phyloP scores from a whole-genome alignment of 2,797 vertebrate species.

The Poeciliopsis paucimaculata region DNA sequence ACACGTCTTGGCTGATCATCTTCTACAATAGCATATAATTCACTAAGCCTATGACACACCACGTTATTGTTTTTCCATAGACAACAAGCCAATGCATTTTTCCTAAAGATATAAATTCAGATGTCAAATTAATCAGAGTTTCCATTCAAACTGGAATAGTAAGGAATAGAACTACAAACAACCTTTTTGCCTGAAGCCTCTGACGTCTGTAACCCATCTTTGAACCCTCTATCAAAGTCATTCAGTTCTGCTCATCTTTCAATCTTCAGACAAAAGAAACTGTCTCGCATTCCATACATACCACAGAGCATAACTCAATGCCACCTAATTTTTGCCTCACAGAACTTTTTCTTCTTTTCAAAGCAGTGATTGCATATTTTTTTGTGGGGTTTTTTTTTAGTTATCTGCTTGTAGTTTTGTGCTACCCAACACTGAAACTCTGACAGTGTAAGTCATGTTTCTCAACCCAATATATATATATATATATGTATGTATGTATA shows the following conservation, averaged over 20 bases:
- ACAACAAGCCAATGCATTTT: background rate
- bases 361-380: background rate
- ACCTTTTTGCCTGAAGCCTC: background rate
- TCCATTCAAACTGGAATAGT: background rate
- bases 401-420: background rate
- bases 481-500: background rate
- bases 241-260: background rate
- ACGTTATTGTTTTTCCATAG: background rate
- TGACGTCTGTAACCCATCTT: background rate
- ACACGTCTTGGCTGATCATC: conserved; percentile 6
- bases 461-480: background rate
- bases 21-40: background rate
- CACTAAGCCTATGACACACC: background rate
- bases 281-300: background rate
- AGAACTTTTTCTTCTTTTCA: background rate
- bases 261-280: background rate
- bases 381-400: background rate
- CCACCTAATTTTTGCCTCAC: background rate
- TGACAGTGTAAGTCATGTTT: background rate
- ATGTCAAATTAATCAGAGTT: background rate
- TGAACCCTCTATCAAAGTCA: background rate
- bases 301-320: background rate
- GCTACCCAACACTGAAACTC: background rate
- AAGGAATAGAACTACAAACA: background rate
- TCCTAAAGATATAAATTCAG: background rate